Evolutionary conservation across 2,888 invertebrate genomes (phyloP).

Genomic region (Hedychridium roseum): DNA sequence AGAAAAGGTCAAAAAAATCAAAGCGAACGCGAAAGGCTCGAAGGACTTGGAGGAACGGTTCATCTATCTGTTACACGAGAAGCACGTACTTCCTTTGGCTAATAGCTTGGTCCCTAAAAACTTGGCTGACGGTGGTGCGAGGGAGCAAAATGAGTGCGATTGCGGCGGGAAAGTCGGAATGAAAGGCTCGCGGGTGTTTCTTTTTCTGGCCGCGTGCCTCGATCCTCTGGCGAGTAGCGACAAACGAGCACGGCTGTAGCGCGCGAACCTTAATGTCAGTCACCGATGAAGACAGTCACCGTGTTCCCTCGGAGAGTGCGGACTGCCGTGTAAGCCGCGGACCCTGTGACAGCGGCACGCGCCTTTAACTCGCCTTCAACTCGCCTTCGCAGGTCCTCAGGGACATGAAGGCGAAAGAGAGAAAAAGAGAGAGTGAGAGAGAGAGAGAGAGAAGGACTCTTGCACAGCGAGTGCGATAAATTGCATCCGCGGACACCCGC

Average conservation of each 20-base stretch:
- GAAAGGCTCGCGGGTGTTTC: not conserved
- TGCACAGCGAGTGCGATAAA: conserved; percentile 28
- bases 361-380: not conserved
- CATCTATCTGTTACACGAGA: no score
- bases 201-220: not conserved
- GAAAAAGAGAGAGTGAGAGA: conserved; percentile 21
- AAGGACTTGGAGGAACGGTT: no score
- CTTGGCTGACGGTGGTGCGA: not conserved
- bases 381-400: not conserved
- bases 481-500: conserved; percentile 28
- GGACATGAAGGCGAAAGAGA: not conserved
- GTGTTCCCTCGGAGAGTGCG: no score
- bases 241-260: conserved; percentile 19
- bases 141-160: conserved; percentile 4
- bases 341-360: conserved; percentile 39
- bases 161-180: no score
- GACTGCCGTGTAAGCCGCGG: conserved; percentile 28
- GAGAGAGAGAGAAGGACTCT: conserved; percentile 19
- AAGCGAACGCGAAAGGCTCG: no score
- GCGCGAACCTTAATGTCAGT: conserved; percentile 47
- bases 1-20: no score
- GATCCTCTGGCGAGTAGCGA: conserved; percentile 10
- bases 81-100: no score
- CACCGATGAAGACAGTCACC: conserved; percentile 45
- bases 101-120: not conserved